phyloP scores from a whole-genome alignment of 2,797 vertebrate species.

The Megalops cyprinoides region DNA sequence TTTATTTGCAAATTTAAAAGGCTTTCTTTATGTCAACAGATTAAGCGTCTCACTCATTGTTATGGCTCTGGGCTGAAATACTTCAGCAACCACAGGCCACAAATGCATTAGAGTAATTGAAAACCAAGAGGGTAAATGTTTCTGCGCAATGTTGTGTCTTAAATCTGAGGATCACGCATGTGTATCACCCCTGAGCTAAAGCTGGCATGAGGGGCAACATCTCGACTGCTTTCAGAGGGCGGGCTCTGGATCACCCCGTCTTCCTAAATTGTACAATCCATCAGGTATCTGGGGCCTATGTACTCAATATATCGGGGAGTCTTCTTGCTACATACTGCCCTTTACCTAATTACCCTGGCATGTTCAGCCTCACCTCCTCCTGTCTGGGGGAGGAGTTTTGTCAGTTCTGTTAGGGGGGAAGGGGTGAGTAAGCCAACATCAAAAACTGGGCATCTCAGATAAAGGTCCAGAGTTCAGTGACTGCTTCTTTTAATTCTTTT shows the following conservation, averaged over 20 bases:
- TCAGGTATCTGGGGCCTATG: conserved; percentile 22
- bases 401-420: neutral
- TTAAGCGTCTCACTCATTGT: conserved; percentile 51
- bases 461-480: conserved; percentile 18
- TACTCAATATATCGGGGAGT: conserved; percentile 36
- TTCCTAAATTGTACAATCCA: neutral
- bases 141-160: conserved; percentile 41
- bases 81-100: conserved; percentile 20
- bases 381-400: neutral
- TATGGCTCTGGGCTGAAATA: conserved; percentile 37
- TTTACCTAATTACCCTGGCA: conserved; percentile 81
- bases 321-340: conserved; percentile 58
- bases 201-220: conserved; percentile 43
- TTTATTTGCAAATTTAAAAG: conserved; percentile 50
- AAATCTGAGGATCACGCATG: conserved; percentile 60
- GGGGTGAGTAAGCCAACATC: conserved; percentile 41
- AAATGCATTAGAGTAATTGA: conserved; percentile 32
- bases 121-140: conserved; percentile 41
- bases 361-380: conserved; percentile 65
- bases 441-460: conserved; percentile 51
- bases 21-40: conserved; percentile 58
- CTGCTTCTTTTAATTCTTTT: neutral
- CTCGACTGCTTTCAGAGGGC: conserved; percentile 39
- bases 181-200: conserved; percentile 35
- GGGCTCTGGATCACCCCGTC: conserved; percentile 15